Conservation (phyloP, 2,113 vertebrate genomes). For the Anguilla japonica region DNA sequence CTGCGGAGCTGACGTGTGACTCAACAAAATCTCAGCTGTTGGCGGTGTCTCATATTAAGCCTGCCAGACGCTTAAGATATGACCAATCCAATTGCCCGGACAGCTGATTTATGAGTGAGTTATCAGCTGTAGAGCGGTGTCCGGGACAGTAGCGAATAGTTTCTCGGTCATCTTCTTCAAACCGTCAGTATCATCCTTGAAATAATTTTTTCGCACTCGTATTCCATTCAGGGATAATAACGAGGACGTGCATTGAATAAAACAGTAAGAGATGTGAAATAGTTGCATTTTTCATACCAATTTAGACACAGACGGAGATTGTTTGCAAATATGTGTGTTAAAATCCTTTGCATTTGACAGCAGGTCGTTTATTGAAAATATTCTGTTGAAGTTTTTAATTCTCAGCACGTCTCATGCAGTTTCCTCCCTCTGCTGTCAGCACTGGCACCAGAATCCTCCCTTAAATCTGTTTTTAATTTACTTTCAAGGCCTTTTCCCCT, state of each 20-base stretch:
- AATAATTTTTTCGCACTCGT: neutral
- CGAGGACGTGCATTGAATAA: too few species aligned
- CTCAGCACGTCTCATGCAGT: too few species aligned
- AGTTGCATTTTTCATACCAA: neutral
- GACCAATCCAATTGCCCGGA: neutral
- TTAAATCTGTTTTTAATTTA: constrained; percentile 12
- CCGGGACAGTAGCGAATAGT: neutral
- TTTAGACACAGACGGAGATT: neutral
- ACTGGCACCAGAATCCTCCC: too few species aligned
- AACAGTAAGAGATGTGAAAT: too few species aligned
- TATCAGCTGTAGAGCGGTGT: neutral
- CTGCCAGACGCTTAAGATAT: neutral
- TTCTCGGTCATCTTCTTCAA: neutral
- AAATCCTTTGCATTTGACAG: neutral
- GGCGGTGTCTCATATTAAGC: neutral
- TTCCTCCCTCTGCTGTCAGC: too few species aligned
- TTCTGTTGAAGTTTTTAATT: neutral
- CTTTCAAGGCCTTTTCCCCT: constrained; percentile 3
- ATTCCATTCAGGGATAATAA: too few species aligned
- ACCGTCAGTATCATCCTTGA: neutral
- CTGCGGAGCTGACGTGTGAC: neutral
- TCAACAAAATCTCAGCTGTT: neutral
- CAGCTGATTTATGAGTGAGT: neutral
- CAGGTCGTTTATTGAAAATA: neutral
- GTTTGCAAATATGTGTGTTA: neutral